Base-by-base conservation (phyloP, 2,113 vertebrate genomes). In the Aspidoscelis tigris region DNA sequence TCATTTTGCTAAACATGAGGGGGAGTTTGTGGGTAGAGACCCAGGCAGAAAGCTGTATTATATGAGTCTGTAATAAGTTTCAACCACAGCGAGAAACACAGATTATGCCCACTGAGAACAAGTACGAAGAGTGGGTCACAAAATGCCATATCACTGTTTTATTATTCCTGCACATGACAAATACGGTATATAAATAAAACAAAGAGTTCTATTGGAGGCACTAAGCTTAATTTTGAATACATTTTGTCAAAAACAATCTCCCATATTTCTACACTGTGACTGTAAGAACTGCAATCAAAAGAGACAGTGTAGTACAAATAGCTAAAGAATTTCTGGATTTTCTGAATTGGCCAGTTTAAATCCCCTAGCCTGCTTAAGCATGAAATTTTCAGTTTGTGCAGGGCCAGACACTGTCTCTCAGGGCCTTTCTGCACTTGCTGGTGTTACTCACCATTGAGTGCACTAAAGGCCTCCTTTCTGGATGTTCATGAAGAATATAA, bases 1-100 rank as follows among this genome's bases (percentile, higher is more conserved):
- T 76, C 79, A 88, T 89, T 89, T 91, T 74, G 88, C 44, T 53
- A 55, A 82, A 11, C 21, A 14, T 64, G 55, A 65, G 79, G 85
- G 53, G 24, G 53, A 88, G n/a, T n/a, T 61, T 72, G 3, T 64
- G 44, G n/a, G 66, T 47, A 39, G 5, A 73, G 84, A 72, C 24
- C 50, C 73, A 43, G 41, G 58, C 58, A 81, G 33, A 18, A 44
- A 87, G 41, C 20, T 26, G 1, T 58, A 22, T 69, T 82, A 82
- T 86, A 12, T 78, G 61, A 74, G 70, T 50, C 76, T 84, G 83
- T 74, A 85, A 85, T 74, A 85, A 80, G 41, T 21, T 20, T 78
- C 41, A 47, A 71, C 47, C 70, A 70, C 72, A 73, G 7, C 71
- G 11, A 18, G 7, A 82, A 72, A 47, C 10, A 20, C 41, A 64